Conservation (phyloP, 2,113 vertebrate species). For the Noturus placidus region DNA sequence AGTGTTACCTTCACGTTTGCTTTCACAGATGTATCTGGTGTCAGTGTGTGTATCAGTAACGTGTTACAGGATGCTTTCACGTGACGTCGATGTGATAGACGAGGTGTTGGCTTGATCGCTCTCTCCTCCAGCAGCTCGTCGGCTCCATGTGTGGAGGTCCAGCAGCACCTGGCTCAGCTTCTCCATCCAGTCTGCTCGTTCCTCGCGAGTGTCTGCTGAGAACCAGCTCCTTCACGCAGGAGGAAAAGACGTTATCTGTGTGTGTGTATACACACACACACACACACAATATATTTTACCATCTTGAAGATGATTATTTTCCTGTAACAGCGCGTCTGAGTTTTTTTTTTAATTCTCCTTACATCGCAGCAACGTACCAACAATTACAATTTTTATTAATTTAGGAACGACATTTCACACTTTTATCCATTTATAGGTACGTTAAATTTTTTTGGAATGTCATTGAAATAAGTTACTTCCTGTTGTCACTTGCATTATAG, state of each 20-base stretch:
- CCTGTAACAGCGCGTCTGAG: background rate
- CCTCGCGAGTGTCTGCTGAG: conserved; percentile 72
- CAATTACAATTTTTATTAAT: no score
- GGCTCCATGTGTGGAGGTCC: conserved; percentile 73
- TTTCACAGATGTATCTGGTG: background rate
- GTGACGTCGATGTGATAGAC: conserved; percentile 48
- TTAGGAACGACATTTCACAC: background rate
- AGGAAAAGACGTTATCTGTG: background rate
- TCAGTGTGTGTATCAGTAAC: background rate
- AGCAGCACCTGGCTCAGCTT: conserved; percentile 73
- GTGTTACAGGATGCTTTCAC: conserved; percentile 69
- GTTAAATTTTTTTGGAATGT: background rate
- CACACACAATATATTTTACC: no score
- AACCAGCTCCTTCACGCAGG: conserved; percentile 69
- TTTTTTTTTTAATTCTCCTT: background rate
- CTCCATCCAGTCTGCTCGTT: conserved; percentile 71
- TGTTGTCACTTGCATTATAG: background rate
- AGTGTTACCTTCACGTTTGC: background rate
- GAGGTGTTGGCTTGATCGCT: conserved; percentile 1
- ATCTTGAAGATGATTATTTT: background rate
- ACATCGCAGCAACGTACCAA: background rate
- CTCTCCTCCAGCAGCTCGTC: background rate
- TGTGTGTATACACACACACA: no score
- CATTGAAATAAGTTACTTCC: background rate
- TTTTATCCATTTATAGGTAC: background rate